Base-by-base conservation (phyloP, 2,797 vertebrate species). In the Phalloptychus januarius region DNA sequence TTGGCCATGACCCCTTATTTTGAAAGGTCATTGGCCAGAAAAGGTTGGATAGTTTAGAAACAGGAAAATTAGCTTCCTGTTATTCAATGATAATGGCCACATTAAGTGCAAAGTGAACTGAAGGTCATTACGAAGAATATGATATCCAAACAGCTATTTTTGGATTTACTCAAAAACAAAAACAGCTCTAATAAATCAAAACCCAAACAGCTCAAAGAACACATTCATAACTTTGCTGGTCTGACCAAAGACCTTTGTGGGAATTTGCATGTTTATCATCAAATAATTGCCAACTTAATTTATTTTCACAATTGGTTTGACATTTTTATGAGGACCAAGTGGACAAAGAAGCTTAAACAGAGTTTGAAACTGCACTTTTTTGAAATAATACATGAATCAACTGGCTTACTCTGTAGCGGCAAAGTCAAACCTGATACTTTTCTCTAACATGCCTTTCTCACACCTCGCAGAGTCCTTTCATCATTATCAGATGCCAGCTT, bases 61-160 rank as follows among this genome's bases (percentile, higher is more conserved):
- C 90, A 93, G 90, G 91, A 93, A 95, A 93, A 95, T 95, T 87
- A 91, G 90, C 93, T 95, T 95, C 95, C 95, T 96, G 95, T 95
- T 95, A 94, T 95, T 94, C 89, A 81, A 91, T 84, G 87, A 90
- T 93, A 93, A 95, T 91, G 89, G 85, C 85, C 74, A 74, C 91
- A 93, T 92, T 93, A 94, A 89, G 82, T 89, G 90, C 80, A 92
- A 93, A 91, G 83, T 92, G 90, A 91, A 91, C 92, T 48, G 77
- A 85, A 80, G 85, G 91, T 91, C 86, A 71, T 92, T 91, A 89
- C 86, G 78, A 81, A 84, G 83, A 87, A 77, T 38, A 72, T 76
- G 65, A 77, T 74, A 72, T 73, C 82, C 79, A 84, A 85, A 86
- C 83, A 87, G 42, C 65, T 84, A 82, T 61, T 73, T 56, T 52